phyloP scores from a whole-genome alignment of 2,113 vertebrate species.

The Eudorcas thomsonii region DNA sequence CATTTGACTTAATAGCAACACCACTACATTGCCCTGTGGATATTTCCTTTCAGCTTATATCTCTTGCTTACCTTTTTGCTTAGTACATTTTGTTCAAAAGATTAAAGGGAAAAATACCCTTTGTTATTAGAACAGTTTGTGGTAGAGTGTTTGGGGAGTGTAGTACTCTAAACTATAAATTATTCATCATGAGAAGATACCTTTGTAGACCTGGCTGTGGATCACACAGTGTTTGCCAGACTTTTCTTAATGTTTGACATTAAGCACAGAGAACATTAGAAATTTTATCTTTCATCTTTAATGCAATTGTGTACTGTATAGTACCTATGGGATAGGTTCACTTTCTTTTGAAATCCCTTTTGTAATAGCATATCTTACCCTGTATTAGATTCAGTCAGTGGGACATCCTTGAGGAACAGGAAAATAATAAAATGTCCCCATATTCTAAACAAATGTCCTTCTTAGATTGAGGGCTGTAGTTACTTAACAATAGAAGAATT shows the following conservation, averaged over 20 bases:
- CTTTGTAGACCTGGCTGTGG: not conserved
- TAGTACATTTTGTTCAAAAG: not conserved
- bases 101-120: not conserved
- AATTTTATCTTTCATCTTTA: constrained; percentile 1
- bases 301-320: not conserved
- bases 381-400: not conserved
- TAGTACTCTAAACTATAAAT: constrained; percentile 27
- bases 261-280: constrained; percentile 1
- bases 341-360: constrained; percentile 23
- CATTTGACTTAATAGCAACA: not conserved
- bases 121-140: constrained; percentile 32
- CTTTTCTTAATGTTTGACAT: constrained; percentile 27
- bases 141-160: not conserved
- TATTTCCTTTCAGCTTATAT: constrained; percentile 22
- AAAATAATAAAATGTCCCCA: constrained; percentile 6
- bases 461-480: not conserved
- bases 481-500: not conserved
- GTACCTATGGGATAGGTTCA: not conserved
- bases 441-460: not conserved
- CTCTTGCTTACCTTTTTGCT: constrained; percentile 4
- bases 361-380: not conserved
- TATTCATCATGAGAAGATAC: not conserved
- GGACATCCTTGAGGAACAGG: not conserved
- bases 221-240: not conserved
- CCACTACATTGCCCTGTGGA: not conserved